Percentiles rank a stretch among this genome's conserved stretches.
These are phyloP conservation scores for Sebastes matsubarae DNA, from an alignment of 2,797 vertebrate species.

Conservation along the genomic window DNA sequence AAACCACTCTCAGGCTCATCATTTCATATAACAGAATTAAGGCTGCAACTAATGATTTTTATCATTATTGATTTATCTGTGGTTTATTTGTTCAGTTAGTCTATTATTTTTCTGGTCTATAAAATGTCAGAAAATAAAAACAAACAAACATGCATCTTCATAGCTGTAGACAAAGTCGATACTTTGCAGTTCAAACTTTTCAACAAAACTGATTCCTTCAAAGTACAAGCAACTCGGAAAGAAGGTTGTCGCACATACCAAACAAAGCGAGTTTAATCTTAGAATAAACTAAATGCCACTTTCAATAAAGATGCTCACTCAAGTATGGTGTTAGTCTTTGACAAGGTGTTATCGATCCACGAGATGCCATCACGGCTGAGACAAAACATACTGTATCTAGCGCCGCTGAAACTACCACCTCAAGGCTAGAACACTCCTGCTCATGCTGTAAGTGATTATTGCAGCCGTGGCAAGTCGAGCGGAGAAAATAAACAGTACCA, in stretches of 20 bases:
- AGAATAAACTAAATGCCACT: slow-evolving; percentile 6
- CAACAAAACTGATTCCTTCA: neutral
- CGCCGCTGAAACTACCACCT: slow-evolving; percentile 24
- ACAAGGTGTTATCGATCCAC: slow-evolving; percentile 29
- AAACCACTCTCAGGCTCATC: neutral
- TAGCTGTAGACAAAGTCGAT: neutral
- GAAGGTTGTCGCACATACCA: neutral
- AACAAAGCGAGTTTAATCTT: neutral
- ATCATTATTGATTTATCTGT: neutral
- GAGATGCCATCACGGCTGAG: neutral
- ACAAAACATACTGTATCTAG: slow-evolving; percentile 5
- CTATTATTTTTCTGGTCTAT: neutral
- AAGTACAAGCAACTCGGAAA: neutral
- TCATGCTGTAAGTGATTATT: slow-evolving; percentile 55
- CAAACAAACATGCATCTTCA: neutral
- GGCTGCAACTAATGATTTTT: neutral
- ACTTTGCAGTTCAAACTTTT: neutral
- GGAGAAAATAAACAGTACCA: slow-evolving; percentile 54
- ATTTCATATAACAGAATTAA: neutral
- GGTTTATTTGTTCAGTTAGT: neutral
- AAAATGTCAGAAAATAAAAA: neutral
- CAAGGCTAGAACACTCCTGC: slow-evolving; percentile 25
- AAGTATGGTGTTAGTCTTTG: neutral
- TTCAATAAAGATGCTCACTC: neutral
- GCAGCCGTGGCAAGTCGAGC: slow-evolving; percentile 33